Evolutionary conservation across 2,888 invertebrate species (phyloP), one percentile per base, ranked within the genome.

Genomic region (Meiosimyza decipiens): DNA sequence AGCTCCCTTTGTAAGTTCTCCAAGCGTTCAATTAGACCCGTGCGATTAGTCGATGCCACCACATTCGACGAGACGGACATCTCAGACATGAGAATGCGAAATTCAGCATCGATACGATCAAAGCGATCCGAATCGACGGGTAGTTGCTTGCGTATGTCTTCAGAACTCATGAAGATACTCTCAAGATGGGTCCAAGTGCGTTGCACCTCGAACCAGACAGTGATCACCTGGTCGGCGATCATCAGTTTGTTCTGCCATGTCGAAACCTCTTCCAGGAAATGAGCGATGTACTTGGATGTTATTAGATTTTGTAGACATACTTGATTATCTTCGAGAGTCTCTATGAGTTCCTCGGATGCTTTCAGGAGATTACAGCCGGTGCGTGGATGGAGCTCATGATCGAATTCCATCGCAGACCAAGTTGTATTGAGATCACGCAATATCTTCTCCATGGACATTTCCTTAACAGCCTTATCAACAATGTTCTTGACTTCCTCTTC

Each of bases 391-490:
- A 91, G 88, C 86, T 98, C 97, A 87, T 95, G 93, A 81, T 95
- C 94, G 83, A 98, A 97, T 87, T 96, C 95, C 95, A 97, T 95
- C 2, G 91, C 90, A 60, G 95, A 93, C 87, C 98, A 98, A 1
- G 96, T 98, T 6, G 92, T 90, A 82, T 97, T 92, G 73, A 98
- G 88, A 82, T 98, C 98, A 78, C 95, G 91, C 66, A 98, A 89
- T 71, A 94, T 93, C 86, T 97, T 98, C 87, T 98, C 98, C 97
- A 98, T 98, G 3, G 96, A 95, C 95, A 97, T 97, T 89, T 98
- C 98, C 88, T 98, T 98, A 0, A 97, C 97, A 0, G 98, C 97
- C 88, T 98, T 98, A 86, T 98, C 98, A 11, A 98, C 98, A 80
- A 98, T 98, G 85, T 96, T 96, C 83, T 97, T 95, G 0, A 97